Evolutionary conservation across 2,888 invertebrate species (phyloP).

Genomic region (Drosophila fungiperda): DNA sequence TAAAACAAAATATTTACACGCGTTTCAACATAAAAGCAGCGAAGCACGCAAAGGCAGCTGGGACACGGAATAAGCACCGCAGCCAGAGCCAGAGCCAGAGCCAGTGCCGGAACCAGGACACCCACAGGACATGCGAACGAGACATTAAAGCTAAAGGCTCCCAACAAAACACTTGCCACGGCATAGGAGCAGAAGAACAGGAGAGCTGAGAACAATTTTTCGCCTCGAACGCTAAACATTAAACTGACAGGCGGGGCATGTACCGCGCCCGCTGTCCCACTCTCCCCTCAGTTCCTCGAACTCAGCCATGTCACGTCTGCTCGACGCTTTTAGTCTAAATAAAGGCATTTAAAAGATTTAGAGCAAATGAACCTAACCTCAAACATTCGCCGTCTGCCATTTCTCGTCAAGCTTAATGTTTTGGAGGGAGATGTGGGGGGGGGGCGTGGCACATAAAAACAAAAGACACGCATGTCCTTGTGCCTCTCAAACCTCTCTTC

Average conservation of each 20-base stretch:
- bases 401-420: constrained; percentile 68
- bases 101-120: constrained; percentile 26
- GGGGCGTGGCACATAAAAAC: constrained; percentile 75
- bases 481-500: constrained; percentile 30
- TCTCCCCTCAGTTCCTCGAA: not conserved
- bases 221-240: constrained; percentile 55
- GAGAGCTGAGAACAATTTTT: constrained; percentile 24
- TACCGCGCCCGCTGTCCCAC: constrained; percentile 27
- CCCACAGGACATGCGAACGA: constrained; percentile 73
- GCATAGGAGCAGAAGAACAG: constrained; percentile 13
- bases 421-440: constrained; percentile 9
- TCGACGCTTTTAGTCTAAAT: constrained; percentile 80
- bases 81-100: constrained; percentile 3
- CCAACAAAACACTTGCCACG: constrained; percentile 60
- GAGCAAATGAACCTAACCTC: constrained; percentile 81
- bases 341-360: constrained; percentile 83
- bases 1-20: constrained; percentile 82
- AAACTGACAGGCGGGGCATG: constrained; percentile 67
- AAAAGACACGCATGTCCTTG: constrained; percentile 80
- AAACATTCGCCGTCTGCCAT: constrained; percentile 71
- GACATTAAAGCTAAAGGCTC: constrained; percentile 74
- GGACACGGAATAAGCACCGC: constrained; percentile 12
- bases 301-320: constrained; percentile 66
- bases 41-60: constrained; percentile 70
- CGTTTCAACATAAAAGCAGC: constrained; percentile 71